Conservation (phyloP, 2,888 invertebrate genomes). For the Nipponacmea schrenckii region DNA sequence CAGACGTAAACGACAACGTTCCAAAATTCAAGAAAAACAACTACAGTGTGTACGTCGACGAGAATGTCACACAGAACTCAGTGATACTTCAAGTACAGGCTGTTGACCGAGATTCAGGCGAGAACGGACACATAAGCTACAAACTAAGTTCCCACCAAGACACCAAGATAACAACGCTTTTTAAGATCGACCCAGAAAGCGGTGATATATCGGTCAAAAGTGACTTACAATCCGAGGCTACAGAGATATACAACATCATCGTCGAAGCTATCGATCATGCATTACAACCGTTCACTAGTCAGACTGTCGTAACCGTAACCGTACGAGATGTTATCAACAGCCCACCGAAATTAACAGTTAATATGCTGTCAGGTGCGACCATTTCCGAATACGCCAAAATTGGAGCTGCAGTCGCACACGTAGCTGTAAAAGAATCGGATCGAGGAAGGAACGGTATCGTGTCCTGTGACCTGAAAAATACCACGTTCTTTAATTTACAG, state of each 20-base stretch:
- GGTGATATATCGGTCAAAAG: slow-evolving; percentile 51
- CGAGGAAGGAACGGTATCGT: slow-evolving; percentile 51
- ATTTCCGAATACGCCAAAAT: slow-evolving; percentile 52
- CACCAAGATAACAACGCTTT: slow-evolving; percentile 41
- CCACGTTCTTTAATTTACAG: slow-evolving; percentile 41
- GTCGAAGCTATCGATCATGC: slow-evolving; percentile 54
- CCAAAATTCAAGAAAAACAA: slow-evolving; percentile 45
- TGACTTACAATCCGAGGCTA: slow-evolving; percentile 45
- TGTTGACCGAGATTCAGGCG: slow-evolving; percentile 84
- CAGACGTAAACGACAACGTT: slow-evolving; percentile 54
- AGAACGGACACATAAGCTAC: slow-evolving; percentile 75
- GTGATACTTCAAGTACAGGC: slow-evolving; percentile 76
- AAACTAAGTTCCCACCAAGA: slow-evolving; percentile 55
- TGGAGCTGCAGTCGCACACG: slow-evolving; percentile 56
- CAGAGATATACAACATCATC: slow-evolving; percentile 44
- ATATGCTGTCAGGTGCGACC: slow-evolving; percentile 34
- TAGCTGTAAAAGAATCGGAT: slow-evolving; percentile 58
- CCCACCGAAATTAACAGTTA: slow-evolving; percentile 77
- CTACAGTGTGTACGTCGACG: slow-evolving; percentile 51
- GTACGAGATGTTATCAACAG: slow-evolving; percentile 92
- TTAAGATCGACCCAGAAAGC: slow-evolving; percentile 41
- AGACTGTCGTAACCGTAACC: slow-evolving; percentile 47
- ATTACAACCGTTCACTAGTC: slow-evolving; percentile 44
- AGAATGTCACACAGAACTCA: slow-evolving; percentile 46
- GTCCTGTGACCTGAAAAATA: slow-evolving; percentile 37